Base-by-base conservation (phyloP, 2,797 vertebrate species). In the Eremophila alpestris region DNA sequence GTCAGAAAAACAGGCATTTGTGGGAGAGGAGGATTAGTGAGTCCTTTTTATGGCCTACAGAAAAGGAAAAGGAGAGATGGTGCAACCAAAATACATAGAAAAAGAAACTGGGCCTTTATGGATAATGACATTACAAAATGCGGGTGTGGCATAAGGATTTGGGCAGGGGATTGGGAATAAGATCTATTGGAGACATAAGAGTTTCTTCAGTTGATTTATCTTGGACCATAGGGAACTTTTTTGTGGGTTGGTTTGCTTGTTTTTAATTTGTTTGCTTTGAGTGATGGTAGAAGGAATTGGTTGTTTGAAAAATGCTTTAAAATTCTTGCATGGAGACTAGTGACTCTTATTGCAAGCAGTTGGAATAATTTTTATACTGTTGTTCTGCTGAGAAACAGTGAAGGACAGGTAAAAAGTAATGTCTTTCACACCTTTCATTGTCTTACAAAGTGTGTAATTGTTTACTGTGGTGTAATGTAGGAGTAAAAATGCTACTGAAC, bases 401-500 rank as follows among this genome's bases (percentile, higher is more conserved):
- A 77, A 91, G 40, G 34, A 43, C 58, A 67, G 60, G 68, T 64
- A 64, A 87, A 95, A 90, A 81, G 23, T 59, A 59, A 92, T 0
- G 5, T 30, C 46, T 87, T 90, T 94, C 71, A 89, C 73, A 83
- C 54, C 11, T 90, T 90, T 87, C 17, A 6, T 22, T 77, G 60
- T 46, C 13, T 94, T 89, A 29, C 51, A 81, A 51, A 34, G 82
- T 94, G 89, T 94, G 58, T 95, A 90, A 96, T 95, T 13, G 1
- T 92, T 95, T 94, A 92, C 76, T 0, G 0, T 83, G 73, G 75
- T 78, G n/a, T 74, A 85, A 80, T 87, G 45, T 58, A 55, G 80
- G 82, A 89, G 76, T 89, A 91, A 89, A 93, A 95, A 75, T 87
- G 48, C 46, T 83, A 54, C 75, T 85, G 86, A 87, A 52, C 34